Evolutionary conservation across 2,113 vertebrate species (phyloP), one percentile per base, ranked within the genome.

Genomic region (Thryonomys swinderianus): DNA sequence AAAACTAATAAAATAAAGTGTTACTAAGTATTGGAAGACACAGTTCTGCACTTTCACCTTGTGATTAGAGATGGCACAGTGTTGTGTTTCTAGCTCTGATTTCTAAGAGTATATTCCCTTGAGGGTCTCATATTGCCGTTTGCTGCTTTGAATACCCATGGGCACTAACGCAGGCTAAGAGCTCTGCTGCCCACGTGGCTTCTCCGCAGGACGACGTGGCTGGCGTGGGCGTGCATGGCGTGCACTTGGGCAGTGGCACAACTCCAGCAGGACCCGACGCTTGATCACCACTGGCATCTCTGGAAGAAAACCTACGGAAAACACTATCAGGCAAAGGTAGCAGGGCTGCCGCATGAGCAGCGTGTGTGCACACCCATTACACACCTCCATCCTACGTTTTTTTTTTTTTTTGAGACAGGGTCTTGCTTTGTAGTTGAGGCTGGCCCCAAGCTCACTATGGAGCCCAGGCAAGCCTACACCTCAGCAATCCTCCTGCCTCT

Each of bases 271-370:
- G 97, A 98, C 1, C 79, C 95, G 2, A 64, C 20, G 5, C 57
- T 98, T 78, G 96, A 98, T 30, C n/a, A 40, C 8, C 95, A 98
- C 87, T 98, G 98, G 98, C 48, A 95, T 10, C 92, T 98, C 66
- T 98, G 98, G 98, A 98, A 97, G 94, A 95, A 97, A 84, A 86
- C 90, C 17, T 89, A 98, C 0, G 16, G 90, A 83, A 98, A 97
- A 64, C 94, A 97, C 13, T 98, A 98, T 51, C 20, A 83, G 17
- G 92, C 91, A 67, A 16, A 96, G 97, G 98, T 98, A 90, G n/a
- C 2, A 17, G 3, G 4, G 4, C 34, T 13, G 32, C 51, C 0
- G 0, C 16, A 2, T 0, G 25, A 37, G 23, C 3, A 2, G 18
- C 11, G 3, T 1, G 64, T 45, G 84, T 32, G 7, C 73, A 5